Evolutionary conservation across 2,797 vertebrate genomes (phyloP), one percentile per base, ranked within the genome.

Genomic region (Ctenochaetus hawaiiensis): DNA sequence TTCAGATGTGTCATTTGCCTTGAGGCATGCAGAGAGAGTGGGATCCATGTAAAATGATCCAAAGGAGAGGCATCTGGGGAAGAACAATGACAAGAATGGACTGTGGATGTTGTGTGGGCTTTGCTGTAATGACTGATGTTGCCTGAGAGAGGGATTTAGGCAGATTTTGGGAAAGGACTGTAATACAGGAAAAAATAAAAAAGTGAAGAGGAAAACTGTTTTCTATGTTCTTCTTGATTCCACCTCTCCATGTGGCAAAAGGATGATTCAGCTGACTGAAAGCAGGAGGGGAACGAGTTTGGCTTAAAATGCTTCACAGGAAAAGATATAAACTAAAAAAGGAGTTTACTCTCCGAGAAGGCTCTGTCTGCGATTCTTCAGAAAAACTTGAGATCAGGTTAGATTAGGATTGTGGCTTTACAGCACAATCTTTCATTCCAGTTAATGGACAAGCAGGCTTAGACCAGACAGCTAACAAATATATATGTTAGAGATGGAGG

Each of bases 381-480:
- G 54, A 65, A 61, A 72, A 86, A 60, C 68, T 53, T 58, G 51
- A 82, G 74, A 72, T 81, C 67, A 56, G 64, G 44, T 83, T 65
- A 59, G 62, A 73, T 77, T 66, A 83, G 77, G 79, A 79, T 56
- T 68, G 86, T 78, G 77, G 77, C 72, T 81, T 83, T 60, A 80
- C 61, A 80, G 72, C 86, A 86, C 80, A 83, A 88, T 64, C 82
- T 75, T 89, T 87, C 76, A 78, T 86, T 92, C 88, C 85, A 90
- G 90, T 93, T 91, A 47, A 85, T 14, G 16, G 71, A 87, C 85
- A 82, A 92, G 89, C 86, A 93, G 89, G 87, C 67, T 77, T 83
- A 48, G 65, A 87, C 72, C 89, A 87, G 87, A 93, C 81, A 86
- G 85, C 78, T 81, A 78, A 83, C 78, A 64, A 63, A 86, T 43